Evolutionary conservation across 2,113 vertebrate species (phyloP).

Genomic region (Oceanites oceanicus): DNA sequence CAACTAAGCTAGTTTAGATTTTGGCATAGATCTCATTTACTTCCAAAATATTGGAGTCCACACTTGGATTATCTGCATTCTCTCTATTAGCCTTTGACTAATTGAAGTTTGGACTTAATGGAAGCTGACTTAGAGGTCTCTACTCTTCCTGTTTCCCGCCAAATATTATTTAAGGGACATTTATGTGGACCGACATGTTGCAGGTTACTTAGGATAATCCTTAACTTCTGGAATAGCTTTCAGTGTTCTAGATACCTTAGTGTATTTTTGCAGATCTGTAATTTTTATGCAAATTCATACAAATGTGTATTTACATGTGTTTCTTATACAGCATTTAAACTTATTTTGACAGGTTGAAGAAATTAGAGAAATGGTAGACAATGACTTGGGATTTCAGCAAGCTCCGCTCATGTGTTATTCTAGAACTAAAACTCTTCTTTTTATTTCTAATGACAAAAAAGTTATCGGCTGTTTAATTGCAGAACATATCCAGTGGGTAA

Average conservation of each 20-base stretch:
- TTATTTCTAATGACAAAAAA: conserved; percentile 97
- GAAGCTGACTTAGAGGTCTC: background rate
- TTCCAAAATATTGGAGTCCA: background rate
- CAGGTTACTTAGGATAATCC: background rate
- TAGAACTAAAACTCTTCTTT: conserved; percentile 96
- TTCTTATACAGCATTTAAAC: background rate
- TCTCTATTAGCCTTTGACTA: background rate
- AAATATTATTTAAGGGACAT: background rate
- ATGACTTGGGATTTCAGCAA: conserved; percentile 97
- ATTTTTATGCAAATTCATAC: background rate
- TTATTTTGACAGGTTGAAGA: conserved; percentile 89
- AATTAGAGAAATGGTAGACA: conserved; percentile 99
- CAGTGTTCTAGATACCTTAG: background rate
- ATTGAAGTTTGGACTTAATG: background rate
- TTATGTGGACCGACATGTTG: background rate
- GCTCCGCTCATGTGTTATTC: conserved; percentile 92
- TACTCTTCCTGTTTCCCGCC: background rate
- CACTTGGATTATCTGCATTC: background rate
- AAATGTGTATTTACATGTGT: background rate
- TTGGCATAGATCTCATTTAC: background rate
- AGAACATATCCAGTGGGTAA: conserved; percentile 98
- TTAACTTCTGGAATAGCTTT: background rate
- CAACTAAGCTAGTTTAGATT: background rate
- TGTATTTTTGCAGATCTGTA: background rate
- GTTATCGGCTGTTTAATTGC: conserved; percentile 96